Percentiles rank a stretch among this genome's conserved stretches.
These are phyloP conservation scores for Hippocampus mohnikei DNA, from an alignment of 2,113 vertebrate genomes.

Conservation along the genomic window DNA sequence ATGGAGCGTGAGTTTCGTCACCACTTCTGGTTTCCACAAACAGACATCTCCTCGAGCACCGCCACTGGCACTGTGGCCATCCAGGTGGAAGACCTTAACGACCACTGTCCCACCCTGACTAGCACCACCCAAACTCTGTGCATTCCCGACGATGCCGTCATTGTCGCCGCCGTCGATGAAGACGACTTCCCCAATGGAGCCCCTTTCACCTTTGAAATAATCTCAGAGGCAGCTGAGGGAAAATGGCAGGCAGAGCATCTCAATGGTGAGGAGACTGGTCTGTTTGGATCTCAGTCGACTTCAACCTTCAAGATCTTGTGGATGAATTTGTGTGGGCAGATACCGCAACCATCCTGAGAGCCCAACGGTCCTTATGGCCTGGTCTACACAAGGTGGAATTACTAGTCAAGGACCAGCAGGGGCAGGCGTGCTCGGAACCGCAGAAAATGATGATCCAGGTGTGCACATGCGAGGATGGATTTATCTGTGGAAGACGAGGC, in stretches of 20 bases:
- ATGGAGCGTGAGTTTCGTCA: background rate
- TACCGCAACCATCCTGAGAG: constrained; percentile 61
- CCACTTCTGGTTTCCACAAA: constrained; percentile 29
- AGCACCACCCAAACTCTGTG: constrained; percentile 69
- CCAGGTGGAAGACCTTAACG: constrained; percentile 82
- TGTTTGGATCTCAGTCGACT: background rate
- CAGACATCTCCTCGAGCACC: constrained; percentile 74
- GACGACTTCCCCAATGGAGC: constrained; percentile 74
- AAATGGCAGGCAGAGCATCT: constrained; percentile 74
- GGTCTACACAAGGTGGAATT: constrained; percentile 54
- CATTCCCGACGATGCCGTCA: constrained; percentile 53
- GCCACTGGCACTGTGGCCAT: constrained; percentile 84
- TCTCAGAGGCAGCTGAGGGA: constrained; percentile 70
- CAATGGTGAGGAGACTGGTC: constrained; percentile 73
- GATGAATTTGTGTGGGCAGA: constrained; percentile 41
- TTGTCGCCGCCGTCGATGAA: constrained; percentile 76
- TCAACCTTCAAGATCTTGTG: background rate
- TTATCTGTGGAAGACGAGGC: constrained; percentile 11
- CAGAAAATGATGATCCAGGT: constrained; percentile 58
- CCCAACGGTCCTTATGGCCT: constrained; percentile 41
- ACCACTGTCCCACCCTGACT: constrained; percentile 83
- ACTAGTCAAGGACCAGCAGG: constrained; percentile 62
- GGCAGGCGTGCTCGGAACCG: constrained; percentile 44
- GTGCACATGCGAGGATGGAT: constrained; percentile 61
- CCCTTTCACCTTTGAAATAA: constrained; percentile 79